Evolutionary conservation across 2,113 vertebrate genomes (phyloP), one percentile per base, ranked within the genome.

Genomic region (Pleuronectes platessa): DNA sequence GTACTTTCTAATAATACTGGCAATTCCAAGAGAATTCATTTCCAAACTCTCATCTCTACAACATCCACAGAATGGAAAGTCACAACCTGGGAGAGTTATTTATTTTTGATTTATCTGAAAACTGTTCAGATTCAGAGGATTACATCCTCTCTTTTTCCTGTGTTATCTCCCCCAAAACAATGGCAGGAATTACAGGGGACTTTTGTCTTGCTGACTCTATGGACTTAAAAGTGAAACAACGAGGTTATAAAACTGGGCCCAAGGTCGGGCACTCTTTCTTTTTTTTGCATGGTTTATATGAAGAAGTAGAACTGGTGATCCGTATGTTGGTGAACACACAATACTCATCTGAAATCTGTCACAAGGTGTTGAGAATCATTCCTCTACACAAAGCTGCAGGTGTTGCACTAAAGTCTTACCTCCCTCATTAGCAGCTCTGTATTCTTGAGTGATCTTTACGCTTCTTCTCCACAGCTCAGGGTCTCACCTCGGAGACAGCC

Each of bases 121-220:
- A 54, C 74, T 77, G 74, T 81, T 74, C 74, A 61, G 54, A 84
- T 83, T 85, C 67, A 85, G 70, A 72, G 53, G 76, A 89, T 71
- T 86, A 81, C 79, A 81, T 74, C 70, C 76, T 68, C 23, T 81
- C 42, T 5, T n/a, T 79, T 82, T 89, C 84, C 89, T 83, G 79
- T 82, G 83, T 87, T 93, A 91, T 92, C 90, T 88, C 63, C 12
- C 3, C 11, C 54, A 27, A 78, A 90, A 93, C 90, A 92, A 92
- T 92, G 64, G 76, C 90, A 92, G 89, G 92, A 92, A 92, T 85
- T 14, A 18, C 35, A 17, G 68, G 68, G 69, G 54, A 66, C 65
- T 53, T 85, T 82, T 77, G 69, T 65, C 66, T 71, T 45, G 70
- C 78, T 74, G 69, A 84, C 66, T 59, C 63, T 47, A 53, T 83